Conservation (phyloP, 2,113 vertebrate species). For the Semicossyphus pulcher region DNA sequence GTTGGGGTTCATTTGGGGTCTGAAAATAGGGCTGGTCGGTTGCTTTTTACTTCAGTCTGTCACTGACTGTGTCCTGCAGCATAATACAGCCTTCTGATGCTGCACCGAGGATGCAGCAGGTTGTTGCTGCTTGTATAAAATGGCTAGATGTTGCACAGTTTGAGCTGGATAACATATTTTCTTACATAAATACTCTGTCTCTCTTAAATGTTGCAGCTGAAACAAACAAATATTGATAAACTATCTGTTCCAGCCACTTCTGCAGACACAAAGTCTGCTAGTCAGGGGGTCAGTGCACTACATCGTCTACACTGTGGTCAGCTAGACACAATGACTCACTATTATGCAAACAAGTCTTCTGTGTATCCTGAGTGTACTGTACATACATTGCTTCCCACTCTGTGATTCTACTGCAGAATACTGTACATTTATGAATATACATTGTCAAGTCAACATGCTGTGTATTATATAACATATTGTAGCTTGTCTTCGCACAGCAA, state of each 20-base stretch:
- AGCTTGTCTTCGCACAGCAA: not conserved
- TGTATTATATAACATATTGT: not conserved
- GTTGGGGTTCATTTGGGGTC: not conserved
- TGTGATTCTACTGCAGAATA: conserved; percentile 1
- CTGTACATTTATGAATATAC: no score
- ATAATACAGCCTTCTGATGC: not conserved
- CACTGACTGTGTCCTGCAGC: not conserved
- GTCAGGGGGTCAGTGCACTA: not conserved
- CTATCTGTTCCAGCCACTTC: not conserved
- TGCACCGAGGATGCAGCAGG: conserved; percentile 6
- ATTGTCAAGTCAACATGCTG: not conserved
- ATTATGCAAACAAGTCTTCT: not conserved
- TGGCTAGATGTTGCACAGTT: not conserved
- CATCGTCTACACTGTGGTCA: not conserved
- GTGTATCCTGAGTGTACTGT: not conserved
- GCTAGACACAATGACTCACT: not conserved
- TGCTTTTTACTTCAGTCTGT: not conserved
- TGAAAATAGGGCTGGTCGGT: not conserved
- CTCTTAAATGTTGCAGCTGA: not conserved
- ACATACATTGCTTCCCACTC: not conserved
- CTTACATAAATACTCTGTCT: not conserved
- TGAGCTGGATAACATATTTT: not conserved
- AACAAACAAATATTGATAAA: no score
- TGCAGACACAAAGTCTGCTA: not conserved
- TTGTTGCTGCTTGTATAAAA: conserved; percentile 7